phyloP scores from a whole-genome alignment of 2,888 invertebrate genomes.

The Sinopyrophorus schimmeli region DNA sequence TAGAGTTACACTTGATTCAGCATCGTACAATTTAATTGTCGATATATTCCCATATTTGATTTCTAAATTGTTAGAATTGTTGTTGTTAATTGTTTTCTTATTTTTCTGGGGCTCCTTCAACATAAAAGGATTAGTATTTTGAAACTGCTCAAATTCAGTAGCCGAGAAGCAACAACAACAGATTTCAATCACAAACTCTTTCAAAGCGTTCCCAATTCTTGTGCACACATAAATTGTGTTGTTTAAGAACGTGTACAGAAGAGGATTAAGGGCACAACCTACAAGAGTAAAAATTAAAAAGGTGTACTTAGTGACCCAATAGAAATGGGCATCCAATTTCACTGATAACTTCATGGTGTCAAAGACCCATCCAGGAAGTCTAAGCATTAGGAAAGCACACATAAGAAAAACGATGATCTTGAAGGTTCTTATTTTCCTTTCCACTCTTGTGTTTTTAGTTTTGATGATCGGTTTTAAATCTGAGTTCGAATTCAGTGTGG shows the following conservation, averaged over 20 bases:
- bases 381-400: conserved; percentile 58
- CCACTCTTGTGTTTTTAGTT: conserved; percentile 41
- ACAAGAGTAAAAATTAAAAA: conserved; percentile 59
- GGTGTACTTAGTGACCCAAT: conserved; percentile 58
- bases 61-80: conserved; percentile 7
- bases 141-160: conserved; percentile 52
- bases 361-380: conserved; percentile 61
- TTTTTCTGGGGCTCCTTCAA: conserved; percentile 25
- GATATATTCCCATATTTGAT: conserved; percentile 20
- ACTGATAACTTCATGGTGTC: conserved; percentile 54
- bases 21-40: background rate
- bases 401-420: conserved; percentile 61
- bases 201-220: conserved; percentile 37
- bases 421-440: conserved; percentile 61
- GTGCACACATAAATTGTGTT: conserved; percentile 53
- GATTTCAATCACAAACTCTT: conserved; percentile 47
- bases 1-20: too few species aligned
- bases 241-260: conserved; percentile 63
- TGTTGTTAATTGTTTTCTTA: conserved; percentile 15
- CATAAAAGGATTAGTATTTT: conserved; percentile 44
- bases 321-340: conserved; percentile 13
- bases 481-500: conserved; percentile 12
- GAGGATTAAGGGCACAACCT: conserved; percentile 62
- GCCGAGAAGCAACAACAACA: conserved; percentile 51
- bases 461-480: conserved; percentile 24